Evolutionary conservation across 92 coral and sea anemone genomes (phyloP).

Genomic region (Micromussa lordhowensis): DNA sequence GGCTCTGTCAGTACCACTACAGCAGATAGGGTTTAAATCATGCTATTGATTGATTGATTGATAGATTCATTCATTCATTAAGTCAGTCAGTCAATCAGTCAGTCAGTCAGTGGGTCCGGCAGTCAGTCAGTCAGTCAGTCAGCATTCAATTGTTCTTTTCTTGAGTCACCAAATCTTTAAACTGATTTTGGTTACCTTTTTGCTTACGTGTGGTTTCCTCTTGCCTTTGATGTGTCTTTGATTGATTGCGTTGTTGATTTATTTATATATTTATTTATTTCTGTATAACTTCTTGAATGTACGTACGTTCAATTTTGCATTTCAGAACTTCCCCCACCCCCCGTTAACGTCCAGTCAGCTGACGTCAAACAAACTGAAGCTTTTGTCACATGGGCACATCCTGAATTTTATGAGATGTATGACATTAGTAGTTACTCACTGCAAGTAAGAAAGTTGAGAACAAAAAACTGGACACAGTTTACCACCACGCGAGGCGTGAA

Average conservation of each 20-base stretch:
- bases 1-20: no score
- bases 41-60: not conserved
- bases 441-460: constrained; percentile 72
- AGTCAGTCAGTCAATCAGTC: no score
- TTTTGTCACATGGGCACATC: constrained; percentile 69
- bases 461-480: constrained; percentile 60
- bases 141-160: no score
- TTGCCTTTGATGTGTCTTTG: no score
- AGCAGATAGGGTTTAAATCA: no score
- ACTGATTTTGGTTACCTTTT: no score
- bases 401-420: constrained; percentile 73
- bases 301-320: not conserved
- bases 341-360: constrained; percentile 46
- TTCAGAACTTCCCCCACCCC: constrained; percentile 80
- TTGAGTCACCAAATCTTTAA: no score
- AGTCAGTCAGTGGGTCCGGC: no score
- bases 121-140: no score
- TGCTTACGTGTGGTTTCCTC: no score
- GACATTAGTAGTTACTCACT: constrained; percentile 62
- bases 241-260: not conserved
- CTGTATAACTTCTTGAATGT: no score
- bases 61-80: no score
- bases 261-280: not conserved
- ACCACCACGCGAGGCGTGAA: constrained; percentile 41
- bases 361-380: constrained; percentile 67